Percentiles rank a stretch among this genome's conserved stretches.
Evolutionary conservation across 2,113 vertebrate species (phyloP).

Genomic region (Steatornis caripensis): DNA sequence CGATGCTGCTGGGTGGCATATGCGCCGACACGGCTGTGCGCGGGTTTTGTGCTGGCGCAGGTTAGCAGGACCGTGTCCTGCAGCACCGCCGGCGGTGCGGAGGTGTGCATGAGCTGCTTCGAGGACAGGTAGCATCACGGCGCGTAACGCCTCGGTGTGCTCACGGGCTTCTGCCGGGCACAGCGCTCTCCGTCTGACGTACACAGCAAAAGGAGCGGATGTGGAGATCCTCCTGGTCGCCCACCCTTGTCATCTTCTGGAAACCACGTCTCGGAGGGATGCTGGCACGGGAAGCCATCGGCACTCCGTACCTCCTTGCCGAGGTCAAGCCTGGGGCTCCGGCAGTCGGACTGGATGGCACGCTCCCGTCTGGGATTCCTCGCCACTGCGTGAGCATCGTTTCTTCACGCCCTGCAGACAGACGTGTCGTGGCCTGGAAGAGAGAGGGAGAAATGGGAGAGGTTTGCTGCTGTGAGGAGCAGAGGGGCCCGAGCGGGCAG

Average conservation of each 20-base stretch:
- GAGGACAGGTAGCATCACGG: too few species aligned
- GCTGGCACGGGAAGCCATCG: background rate
- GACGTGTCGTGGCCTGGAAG: background rate
- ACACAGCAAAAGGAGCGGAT: background rate
- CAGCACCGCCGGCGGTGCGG: too few species aligned
- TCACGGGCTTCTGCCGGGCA: fast-evolving
- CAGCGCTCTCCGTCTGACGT: background rate
- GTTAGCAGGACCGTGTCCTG: too few species aligned
- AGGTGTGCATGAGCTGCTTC: too few species aligned
- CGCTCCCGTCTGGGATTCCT: background rate
- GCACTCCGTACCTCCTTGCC: background rate
- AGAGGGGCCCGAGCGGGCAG: background rate
- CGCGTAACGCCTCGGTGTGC: too few species aligned
- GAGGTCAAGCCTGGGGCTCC: background rate
- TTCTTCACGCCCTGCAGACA: background rate
- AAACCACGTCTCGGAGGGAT: fast-evolving
- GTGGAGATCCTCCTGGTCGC: fast-evolving
- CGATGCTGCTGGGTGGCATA: too few species aligned
- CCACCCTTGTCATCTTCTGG: background rate
- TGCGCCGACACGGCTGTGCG: too few species aligned
- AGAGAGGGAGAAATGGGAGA: background rate
- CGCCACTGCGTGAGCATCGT: background rate
- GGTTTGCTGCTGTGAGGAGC: background rate
- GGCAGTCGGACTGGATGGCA: background rate
- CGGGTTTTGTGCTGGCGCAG: too few species aligned